These are phyloP conservation scores for Alloplasta piceator DNA, from an alignment of 2,888 invertebrate genomes.

Conservation along the genomic window DNA sequence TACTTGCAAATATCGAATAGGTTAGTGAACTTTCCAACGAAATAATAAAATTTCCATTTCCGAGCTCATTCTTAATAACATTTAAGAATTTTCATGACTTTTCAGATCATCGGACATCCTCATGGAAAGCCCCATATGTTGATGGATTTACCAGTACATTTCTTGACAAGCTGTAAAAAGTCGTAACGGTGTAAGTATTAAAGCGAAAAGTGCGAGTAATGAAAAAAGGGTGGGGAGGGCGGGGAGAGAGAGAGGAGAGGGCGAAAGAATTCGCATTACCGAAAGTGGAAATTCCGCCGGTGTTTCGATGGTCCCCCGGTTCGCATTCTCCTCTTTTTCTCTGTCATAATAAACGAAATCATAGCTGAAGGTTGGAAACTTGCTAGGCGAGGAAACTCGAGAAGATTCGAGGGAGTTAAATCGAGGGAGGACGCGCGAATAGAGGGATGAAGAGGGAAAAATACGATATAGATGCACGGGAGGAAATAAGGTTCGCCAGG, in stretches of 20 bases:
- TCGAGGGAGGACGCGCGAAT: slow-evolving; percentile 12
- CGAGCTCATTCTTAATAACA: too few relatives aligned
- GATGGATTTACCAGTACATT: too few relatives aligned
- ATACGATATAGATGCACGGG: slow-evolving; percentile 2
- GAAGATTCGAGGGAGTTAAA: slow-evolving; percentile 37
- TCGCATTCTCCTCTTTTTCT: not conserved
- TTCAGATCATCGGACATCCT: too few relatives aligned
- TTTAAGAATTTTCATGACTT: too few relatives aligned
- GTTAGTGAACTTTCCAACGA: too few relatives aligned
- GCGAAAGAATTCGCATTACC: slow-evolving; percentile 46
- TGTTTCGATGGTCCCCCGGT: not conserved
- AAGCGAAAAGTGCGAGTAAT: slow-evolving; percentile 10
- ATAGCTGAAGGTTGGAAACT: slow-evolving; percentile 32
- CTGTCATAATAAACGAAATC: slow-evolving; percentile 51
- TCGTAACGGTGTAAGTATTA: not conserved
- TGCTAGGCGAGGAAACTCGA: slow-evolving; percentile 28
- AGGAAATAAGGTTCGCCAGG: slow-evolving; percentile 58
- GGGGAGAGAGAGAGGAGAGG: not conserved
- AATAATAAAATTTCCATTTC: too few relatives aligned
- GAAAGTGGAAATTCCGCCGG: slow-evolving; percentile 40
- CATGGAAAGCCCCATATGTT: too few relatives aligned
- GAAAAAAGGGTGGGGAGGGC: not conserved
- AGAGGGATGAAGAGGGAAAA: slow-evolving; percentile 15
- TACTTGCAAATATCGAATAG: too few relatives aligned
- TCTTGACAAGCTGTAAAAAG: not conserved